Conservation (phyloP, 2,888 invertebrate genomes). For the Ormyrus nitidulus region DNA sequence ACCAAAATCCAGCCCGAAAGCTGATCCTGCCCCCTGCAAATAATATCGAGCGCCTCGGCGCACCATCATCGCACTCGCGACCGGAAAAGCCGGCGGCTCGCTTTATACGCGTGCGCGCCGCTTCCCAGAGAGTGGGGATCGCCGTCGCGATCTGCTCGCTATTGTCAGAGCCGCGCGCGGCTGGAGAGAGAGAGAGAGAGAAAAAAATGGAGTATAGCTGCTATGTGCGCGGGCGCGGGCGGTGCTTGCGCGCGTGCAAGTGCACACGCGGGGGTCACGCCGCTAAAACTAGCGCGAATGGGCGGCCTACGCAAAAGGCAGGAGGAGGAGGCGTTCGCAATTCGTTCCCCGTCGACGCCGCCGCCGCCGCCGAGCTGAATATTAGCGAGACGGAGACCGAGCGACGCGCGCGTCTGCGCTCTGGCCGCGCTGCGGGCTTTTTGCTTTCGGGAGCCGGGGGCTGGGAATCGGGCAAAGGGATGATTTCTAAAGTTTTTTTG, state of each 20-base stretch:
- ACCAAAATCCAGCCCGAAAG: too few relatives aligned
- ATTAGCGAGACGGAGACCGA: conserved; percentile 67
- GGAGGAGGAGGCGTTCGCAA: conserved; percentile 28
- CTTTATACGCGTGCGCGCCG: not conserved
- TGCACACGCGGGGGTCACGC: not conserved
- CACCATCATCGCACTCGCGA: too few relatives aligned
- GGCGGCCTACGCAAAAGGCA: conserved; percentile 36
- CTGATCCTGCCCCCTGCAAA: too few relatives aligned
- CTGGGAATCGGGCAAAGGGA: conserved; percentile 34
- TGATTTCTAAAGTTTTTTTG: too few relatives aligned
- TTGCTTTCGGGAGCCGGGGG: not conserved
- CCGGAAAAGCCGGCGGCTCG: too few relatives aligned
- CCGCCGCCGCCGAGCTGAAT: conserved; percentile 62
- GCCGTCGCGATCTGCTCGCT: too few relatives aligned
- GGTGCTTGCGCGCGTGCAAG: conserved; percentile 1
- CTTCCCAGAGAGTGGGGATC: too few relatives aligned
- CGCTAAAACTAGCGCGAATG: conserved; percentile 12
- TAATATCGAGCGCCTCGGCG: too few relatives aligned
- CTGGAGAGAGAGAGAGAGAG: not conserved
- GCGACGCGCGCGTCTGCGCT: conserved; percentile 40
- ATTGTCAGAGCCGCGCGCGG: not conserved
- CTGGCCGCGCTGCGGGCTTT: not conserved
- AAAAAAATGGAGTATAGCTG: conserved; percentile 10
- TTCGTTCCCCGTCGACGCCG: conserved; percentile 6
- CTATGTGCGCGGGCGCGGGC: not conserved